Evolutionary conservation across 2,888 invertebrate genomes (phyloP), one percentile per base, ranked within the genome.

Genomic region (Cheilosia variabilis): DNA sequence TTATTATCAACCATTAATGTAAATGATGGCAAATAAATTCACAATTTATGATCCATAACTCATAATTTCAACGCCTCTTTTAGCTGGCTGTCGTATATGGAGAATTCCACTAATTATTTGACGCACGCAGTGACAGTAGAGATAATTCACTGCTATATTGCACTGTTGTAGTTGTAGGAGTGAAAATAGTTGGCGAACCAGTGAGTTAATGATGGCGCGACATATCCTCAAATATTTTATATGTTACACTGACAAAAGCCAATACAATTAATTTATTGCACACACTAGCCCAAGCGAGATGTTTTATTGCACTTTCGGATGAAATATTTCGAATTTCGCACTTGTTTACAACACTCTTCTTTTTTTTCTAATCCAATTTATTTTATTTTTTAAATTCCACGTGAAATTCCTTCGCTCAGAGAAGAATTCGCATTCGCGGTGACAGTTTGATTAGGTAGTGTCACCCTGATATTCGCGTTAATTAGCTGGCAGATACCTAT

Each of bases 301-400:
- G 68, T 80, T 80, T 80, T 80, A 86, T 80, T 76, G 76, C 86
- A 86, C 86, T 80, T 86, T 84, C 79, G 34, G 57, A 78, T 68
- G 62, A 65, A 63, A 75, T 86, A 50, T 62, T 72, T 86, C 66
- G 34, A 80, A 76, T 76, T 76, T 72, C 80, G 41, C 72, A 66
- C 76, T 71, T 86, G 80, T 84, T 84, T 79, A 69, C 68, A 24
- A 78, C 52, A 50, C 57, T 52, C 45, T 52, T 58, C 31, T 9
- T 52, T 52, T 75, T 53, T 47, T 58, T 55, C 65, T 79, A 75
- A 79, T 79, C 52, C 73, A 79, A 75, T 65, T 73, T 69, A n/a
- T 66, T 63, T 62, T 78, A 19, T 55, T 55, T 66, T 71, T 65
- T 37, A 71, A 73, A 84, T 84, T 73, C 80, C 79, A 50, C 62